These are phyloP conservation scores for Sipha maydis DNA, from an alignment of 2,888 invertebrate species.

Conservation along the genomic window DNA sequence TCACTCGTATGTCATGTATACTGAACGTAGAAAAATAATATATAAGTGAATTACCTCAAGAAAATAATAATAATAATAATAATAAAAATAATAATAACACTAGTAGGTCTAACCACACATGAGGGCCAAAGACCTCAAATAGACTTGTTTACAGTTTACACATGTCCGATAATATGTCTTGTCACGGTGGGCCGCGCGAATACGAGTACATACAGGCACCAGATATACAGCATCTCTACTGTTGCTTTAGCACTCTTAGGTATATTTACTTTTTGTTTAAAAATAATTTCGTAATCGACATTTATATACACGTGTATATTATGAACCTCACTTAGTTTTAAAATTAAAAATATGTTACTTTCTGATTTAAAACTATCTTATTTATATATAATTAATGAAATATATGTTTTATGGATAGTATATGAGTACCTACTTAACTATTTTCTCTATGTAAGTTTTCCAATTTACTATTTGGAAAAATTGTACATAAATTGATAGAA, in stretches of 20 bases:
- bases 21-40: conserved; percentile 13
- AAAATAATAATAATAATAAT: conserved; percentile 50
- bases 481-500: no score
- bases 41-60: conserved; percentile 9
- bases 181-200: conserved; percentile 54
- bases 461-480: no score
- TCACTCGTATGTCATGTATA: background rate
- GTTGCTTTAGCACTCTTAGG: conserved; percentile 50
- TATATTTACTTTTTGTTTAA: background rate
- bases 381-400: no score
- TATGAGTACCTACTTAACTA: no score
- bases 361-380: no score
- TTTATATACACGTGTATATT: background rate
- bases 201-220: conserved; percentile 3
- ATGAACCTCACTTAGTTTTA: background rate
- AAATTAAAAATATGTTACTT: background rate
- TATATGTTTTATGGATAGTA: no score
- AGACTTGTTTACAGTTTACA: conserved; percentile 51
- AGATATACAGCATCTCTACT: background rate
- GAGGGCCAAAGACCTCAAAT: conserved; percentile 56
- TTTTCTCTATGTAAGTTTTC: no score
- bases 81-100: conserved; percentile 50
- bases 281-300: conserved; percentile 35
- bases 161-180: conserved; percentile 52
- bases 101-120: conserved; percentile 36